Conservation (phyloP, 2,113 vertebrate genomes). For the Gavia stellata region DNA sequence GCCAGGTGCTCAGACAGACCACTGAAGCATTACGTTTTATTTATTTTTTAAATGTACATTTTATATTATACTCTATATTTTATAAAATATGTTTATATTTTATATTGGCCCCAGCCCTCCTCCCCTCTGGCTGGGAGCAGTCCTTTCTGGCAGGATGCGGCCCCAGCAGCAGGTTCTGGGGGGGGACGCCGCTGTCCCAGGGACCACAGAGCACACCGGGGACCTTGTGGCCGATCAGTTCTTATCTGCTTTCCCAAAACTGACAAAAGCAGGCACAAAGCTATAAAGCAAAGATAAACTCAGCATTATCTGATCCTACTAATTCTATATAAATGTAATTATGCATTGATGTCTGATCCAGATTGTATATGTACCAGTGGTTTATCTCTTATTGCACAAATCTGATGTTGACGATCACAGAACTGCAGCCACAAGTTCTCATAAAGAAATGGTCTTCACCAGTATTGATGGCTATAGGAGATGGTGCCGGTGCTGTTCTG, state of each 20-base stretch:
- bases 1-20: not conserved
- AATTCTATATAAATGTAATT: not conserved
- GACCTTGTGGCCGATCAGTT: rapidly evolving
- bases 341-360: not conserved
- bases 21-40: not conserved
- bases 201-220: rapidly evolving
- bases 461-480: not conserved
- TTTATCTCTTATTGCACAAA: not conserved
- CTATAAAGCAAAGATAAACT: not conserved
- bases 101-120: not conserved
- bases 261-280: not conserved
- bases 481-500: not conserved
- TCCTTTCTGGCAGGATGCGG: not conserved
- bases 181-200: not conserved
- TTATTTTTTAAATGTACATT: not conserved
- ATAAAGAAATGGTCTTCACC: not conserved
- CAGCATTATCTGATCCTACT: not conserved
- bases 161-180: not conserved
- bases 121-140: not conserved
- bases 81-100: not conserved
- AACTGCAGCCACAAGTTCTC: not conserved
- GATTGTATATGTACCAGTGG: not conserved
- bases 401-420: not conserved
- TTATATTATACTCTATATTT: not conserved
- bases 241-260: not conserved